phyloP scores from a whole-genome alignment of 1,140 invertebrate species.

The Hesperophylax magnus region DNA sequence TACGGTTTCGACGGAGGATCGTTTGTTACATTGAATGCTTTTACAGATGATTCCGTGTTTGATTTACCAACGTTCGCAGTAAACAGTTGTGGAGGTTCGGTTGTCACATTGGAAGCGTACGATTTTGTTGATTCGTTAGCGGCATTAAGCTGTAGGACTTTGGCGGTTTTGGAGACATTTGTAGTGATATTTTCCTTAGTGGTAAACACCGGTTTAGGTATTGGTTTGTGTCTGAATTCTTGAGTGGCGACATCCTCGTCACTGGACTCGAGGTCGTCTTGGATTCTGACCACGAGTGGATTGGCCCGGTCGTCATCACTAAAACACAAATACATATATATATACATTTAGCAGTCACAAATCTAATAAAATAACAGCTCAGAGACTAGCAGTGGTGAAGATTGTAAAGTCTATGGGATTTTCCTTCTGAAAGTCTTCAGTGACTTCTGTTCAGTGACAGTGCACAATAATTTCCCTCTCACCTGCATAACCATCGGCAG shows the following conservation, averaged over 20 bases:
- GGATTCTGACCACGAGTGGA: conserved; percentile 88
- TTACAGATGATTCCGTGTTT: background rate
- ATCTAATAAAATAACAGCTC: no score
- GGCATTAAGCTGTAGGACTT: conserved; percentile 30
- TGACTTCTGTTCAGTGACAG: no score
- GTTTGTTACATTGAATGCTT: no score
- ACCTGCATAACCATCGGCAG: no score
- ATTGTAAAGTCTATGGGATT: no score
- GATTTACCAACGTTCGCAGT: background rate
- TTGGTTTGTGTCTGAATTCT: background rate
- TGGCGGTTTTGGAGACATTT: conserved; percentile 43
- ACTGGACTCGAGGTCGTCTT: conserved; percentile 88
- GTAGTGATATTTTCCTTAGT: conserved; percentile 27
- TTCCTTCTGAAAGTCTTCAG: no score
- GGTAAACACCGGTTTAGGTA: conserved; percentile 7
- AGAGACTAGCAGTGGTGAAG: no score
- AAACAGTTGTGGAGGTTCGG: background rate
- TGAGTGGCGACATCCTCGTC: conserved; percentile 64
- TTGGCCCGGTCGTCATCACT: conserved; percentile 83
- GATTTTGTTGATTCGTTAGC: background rate
- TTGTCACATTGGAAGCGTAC: conserved; percentile 2
- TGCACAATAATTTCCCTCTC: no score
- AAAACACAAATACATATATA: conserved; percentile 58
- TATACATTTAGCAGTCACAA: no score
- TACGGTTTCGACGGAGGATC: no score